phyloP scores from a whole-genome alignment of 2,113 vertebrate species.

The Struthio camelus region DNA sequence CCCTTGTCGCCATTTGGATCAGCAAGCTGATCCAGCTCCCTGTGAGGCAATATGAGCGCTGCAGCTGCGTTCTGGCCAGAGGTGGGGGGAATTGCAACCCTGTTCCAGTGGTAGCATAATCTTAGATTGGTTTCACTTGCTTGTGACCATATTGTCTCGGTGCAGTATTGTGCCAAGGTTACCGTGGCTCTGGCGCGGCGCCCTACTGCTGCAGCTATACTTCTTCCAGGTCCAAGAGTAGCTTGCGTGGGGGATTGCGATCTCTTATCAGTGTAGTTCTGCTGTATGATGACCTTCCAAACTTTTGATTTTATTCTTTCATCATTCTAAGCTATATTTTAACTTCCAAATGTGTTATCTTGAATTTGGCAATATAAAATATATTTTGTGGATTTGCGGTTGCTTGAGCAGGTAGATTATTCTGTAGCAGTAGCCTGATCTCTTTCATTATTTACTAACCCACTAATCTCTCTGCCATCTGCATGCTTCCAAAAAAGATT shows the following conservation, averaged over 20 bases:
- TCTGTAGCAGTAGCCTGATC: not conserved
- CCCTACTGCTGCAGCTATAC: not conserved
- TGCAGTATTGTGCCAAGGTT: not conserved
- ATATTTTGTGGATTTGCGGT: not conserved
- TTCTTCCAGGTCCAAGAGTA: not conserved
- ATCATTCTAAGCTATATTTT: not conserved
- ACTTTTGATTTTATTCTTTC: not conserved
- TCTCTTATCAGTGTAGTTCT: not conserved
- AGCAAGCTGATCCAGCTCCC: not conserved
- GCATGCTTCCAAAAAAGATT: not conserved
- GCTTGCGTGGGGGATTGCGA: not conserved
- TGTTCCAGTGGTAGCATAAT: not conserved
- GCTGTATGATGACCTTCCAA: not conserved
- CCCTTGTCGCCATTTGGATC: not conserved
- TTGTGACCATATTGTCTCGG: not conserved
- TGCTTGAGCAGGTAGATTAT: not conserved
- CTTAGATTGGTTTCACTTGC: not conserved
- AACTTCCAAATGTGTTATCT: not conserved
- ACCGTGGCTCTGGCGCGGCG: not conserved
- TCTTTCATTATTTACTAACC: slow-evolving; percentile 1
- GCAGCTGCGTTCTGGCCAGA: not conserved
- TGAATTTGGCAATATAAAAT: not conserved
- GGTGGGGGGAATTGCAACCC: not conserved
- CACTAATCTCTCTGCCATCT: not conserved
- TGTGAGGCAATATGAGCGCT: not conserved